Evolutionary conservation across 1,140 invertebrate genomes (phyloP).

Genomic region (Augochlora pura): DNA sequence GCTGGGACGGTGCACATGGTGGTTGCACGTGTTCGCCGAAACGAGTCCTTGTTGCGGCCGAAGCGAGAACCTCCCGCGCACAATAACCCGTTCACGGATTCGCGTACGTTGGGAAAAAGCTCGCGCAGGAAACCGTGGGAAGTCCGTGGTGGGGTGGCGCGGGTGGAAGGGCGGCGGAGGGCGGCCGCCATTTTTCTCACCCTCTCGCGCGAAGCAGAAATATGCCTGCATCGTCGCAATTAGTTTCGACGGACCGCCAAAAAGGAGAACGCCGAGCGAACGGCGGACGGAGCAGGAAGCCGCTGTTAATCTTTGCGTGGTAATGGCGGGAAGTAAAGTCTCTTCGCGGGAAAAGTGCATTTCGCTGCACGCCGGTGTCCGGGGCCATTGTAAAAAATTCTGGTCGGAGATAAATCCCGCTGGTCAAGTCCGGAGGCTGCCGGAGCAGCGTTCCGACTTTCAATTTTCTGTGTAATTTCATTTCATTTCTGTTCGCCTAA

Average conservation of each 20-base stretch:
- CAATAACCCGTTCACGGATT: too few species aligned
- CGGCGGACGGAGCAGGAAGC: conserved; percentile 51
- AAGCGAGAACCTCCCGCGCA: neutral
- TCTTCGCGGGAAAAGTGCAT: conserved; percentile 57
- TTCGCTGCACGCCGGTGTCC: conserved; percentile 1
- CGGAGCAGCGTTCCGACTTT: neutral
- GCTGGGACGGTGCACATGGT: too few species aligned
- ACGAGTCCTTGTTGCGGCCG: conserved; percentile 30
- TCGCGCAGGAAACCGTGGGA: too few species aligned
- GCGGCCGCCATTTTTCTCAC: conserved; percentile 57
- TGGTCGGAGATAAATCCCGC: conserved; percentile 11
- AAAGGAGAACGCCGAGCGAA: conserved; percentile 49
- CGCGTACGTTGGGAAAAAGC: neutral
- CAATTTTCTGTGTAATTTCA: neutral
- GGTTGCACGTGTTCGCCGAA: conserved; percentile 49
- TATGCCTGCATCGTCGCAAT: conserved; percentile 62
- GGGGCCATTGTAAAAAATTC: conserved; percentile 18
- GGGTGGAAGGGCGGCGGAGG: neutral
- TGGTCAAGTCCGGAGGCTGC: neutral
- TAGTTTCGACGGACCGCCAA: conserved; percentile 51
- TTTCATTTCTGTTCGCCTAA: neutral
- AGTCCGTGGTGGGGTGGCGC: too few species aligned
- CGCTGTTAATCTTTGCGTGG: conserved; percentile 59
- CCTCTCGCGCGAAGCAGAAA: conserved; percentile 48
- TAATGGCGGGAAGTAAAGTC: conserved; percentile 60